Conservation (phyloP, 2,888 invertebrate genomes). For the Dasysyrphus tricinctus region DNA sequence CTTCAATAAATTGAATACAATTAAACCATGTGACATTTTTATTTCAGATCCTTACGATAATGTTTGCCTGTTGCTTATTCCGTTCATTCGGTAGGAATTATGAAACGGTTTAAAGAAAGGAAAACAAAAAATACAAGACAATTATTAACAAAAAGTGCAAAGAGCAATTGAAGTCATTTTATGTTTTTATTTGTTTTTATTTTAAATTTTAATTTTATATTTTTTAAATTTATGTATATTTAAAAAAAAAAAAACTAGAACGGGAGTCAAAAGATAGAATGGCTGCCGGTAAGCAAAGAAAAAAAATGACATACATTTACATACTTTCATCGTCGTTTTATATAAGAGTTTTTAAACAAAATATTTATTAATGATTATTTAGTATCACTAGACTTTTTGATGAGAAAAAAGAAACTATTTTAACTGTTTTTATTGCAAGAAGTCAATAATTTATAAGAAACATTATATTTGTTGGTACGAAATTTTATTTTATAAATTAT, state of each 20-base stretch:
- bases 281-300: constrained; percentile 25
- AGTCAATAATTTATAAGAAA: constrained; percentile 17
- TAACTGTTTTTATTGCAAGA: constrained; percentile 8
- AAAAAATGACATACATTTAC: constrained; percentile 2
- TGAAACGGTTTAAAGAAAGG: constrained; percentile 88
- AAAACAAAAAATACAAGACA: background rate
- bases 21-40: constrained; percentile 18
- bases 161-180: constrained; percentile 52
- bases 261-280: constrained; percentile 16
- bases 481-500: background rate
- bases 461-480: background rate
- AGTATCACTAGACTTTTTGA: background rate
- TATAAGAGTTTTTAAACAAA: constrained; percentile 31
- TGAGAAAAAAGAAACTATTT: constrained; percentile 11
- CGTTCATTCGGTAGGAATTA: constrained; percentile 96
- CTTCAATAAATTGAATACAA: background rate
- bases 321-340: constrained; percentile 37
- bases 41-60: constrained; percentile 92
- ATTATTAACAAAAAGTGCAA: constrained; percentile 21
- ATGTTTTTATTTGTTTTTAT: constrained; percentile 30
- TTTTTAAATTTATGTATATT: background rate
- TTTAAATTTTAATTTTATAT: constrained; percentile 26
- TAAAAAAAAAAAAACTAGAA: constrained; percentile 3
- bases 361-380: constrained; percentile 11
- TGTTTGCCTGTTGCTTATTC: constrained; percentile 96